Base-by-base conservation (phyloP, 2,888 invertebrate species). In the Drosophila falleni region DNA sequence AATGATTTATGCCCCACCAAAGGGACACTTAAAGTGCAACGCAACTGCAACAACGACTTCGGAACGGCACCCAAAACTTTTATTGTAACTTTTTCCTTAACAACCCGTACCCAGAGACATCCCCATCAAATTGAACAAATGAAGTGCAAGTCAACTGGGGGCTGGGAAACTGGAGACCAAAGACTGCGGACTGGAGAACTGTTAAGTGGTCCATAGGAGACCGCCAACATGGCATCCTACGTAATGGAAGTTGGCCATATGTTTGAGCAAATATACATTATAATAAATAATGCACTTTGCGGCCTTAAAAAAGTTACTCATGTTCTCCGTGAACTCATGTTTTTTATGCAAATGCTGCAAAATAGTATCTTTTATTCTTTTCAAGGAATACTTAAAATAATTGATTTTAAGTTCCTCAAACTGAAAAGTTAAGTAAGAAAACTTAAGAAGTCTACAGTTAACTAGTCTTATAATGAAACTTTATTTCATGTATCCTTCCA, bases 1-100 rank as follows among this genome's bases (percentile, higher is more conserved):
- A 80, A 84, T 85, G 87, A 84, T 87, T 84, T 87, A 84, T 84
- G 87, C 77, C 56, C 69, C 61, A 59, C 77, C 72, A 55, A 63
- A 78, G 82, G 84, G 82, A 82, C 79, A 80, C 76, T 80, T 78
- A 58, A 79, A 87, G 72, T 76, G 83, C 77, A 76, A 62, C 72
- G 49, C 77, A 74, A 77, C 67, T 81, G 78, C 84, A 81, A 59
- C 73, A 73, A 60, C 71, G 39, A 64, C 59, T 50, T 11, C 42
- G 46, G 51, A 58, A 33, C 64, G 68, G 70, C 54, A 71, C 63
- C 78, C 61, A 58, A 76, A 76, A 76, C 78, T 78, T 76, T 78
- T 56, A 59, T 39, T 76, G 78, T 56, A 76, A 76, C 74, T 76
- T 76, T 51, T 63, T 53, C 64, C 56, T 56, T 60, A 70, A 62